phyloP scores from a whole-genome alignment of 2,888 invertebrate genomes.

The Tiliacea aurago region DNA sequence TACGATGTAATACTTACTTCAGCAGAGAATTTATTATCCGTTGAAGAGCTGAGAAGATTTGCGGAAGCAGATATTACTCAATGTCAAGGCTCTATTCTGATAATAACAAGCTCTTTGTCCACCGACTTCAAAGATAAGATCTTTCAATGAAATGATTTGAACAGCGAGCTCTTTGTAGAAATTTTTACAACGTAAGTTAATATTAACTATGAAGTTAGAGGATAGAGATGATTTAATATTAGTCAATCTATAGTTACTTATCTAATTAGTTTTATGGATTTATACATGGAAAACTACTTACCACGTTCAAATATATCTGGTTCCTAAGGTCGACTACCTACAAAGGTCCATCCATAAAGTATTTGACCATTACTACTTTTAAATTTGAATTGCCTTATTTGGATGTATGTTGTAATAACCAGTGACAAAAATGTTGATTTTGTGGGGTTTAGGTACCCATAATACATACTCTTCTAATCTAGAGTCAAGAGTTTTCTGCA shows the following conservation, averaged over 20 bases:
- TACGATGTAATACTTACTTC: constrained; percentile 76
- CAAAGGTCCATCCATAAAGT: constrained; percentile 14
- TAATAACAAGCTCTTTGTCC: constrained; percentile 70
- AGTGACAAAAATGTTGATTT: not conserved
- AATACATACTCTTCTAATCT: too few species aligned
- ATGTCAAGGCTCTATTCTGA: constrained; percentile 76
- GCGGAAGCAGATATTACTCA: constrained; percentile 79
- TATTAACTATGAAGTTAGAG: constrained; percentile 3
- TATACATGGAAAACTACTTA: constrained; percentile 1
- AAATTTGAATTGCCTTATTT: constrained; percentile 9
- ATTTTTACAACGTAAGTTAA: constrained; percentile 5
- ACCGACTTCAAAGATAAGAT: constrained; percentile 64
- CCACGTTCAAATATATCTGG: constrained; percentile 18
- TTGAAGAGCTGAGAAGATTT: constrained; percentile 76
- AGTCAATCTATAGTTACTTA: not conserved
- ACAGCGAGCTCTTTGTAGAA: constrained; percentile 33
- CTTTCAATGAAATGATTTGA: constrained; percentile 61
- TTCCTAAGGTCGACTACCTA: constrained; percentile 28
- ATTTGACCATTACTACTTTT: constrained; percentile 1
- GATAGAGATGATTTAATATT: not conserved
- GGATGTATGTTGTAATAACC: not conserved
- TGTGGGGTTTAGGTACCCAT: not conserved
- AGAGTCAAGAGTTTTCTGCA: not conserved
- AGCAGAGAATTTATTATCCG: constrained; percentile 78
- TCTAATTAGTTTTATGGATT: not conserved